Conservation (phyloP, 1,140 invertebrate species). For the Sitobion miscanthi region DNA sequence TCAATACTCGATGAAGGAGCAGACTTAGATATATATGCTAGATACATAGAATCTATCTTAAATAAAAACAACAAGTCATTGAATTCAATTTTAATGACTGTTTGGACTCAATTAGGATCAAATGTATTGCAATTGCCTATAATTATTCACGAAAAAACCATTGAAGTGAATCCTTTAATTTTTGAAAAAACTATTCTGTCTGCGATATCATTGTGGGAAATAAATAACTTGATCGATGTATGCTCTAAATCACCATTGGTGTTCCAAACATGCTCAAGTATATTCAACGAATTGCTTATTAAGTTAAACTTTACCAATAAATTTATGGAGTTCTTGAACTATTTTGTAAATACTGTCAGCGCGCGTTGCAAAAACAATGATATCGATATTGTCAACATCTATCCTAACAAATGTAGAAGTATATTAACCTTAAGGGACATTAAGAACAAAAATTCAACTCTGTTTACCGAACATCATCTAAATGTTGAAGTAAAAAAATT, state of each 20-base stretch:
- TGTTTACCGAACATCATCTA: not conserved
- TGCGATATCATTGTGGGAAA: not conserved
- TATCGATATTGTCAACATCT: slow-evolving; percentile 26
- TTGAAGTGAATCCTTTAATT: slow-evolving; percentile 13
- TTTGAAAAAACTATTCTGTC: slow-evolving; percentile 48
- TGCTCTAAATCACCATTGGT: slow-evolving; percentile 15
- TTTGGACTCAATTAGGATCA: slow-evolving; percentile 34
- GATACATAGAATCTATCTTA: slow-evolving; percentile 24
- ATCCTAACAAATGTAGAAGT: slow-evolving; percentile 32
- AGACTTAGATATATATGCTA: not conserved
- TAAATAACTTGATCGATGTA: not conserved
- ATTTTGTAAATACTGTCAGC: not conserved
- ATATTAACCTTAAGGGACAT: slow-evolving; percentile 29
- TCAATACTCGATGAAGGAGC: slow-evolving; percentile 10
- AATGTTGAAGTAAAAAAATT: slow-evolving; percentile 29
- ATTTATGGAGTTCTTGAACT: slow-evolving; percentile 16
- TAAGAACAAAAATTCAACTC: not conserved
- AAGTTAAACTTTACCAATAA: slow-evolving; percentile 21
- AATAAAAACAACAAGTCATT: slow-evolving; percentile 27
- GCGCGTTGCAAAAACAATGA: slow-evolving; percentile 10
- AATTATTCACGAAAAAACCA: slow-evolving; percentile 23
- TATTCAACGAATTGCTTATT: slow-evolving; percentile 37
- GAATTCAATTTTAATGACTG: slow-evolving; percentile 3
- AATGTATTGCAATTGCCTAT: slow-evolving; percentile 29
- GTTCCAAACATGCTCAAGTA: slow-evolving; percentile 45